A percentile compares a stretch with the other conserved stretches of the same genome.
These are phyloP conservation scores for Chymomyza caudatula DNA, from an alignment of 2,888 invertebrate species.

Conservation along the genomic window DNA sequence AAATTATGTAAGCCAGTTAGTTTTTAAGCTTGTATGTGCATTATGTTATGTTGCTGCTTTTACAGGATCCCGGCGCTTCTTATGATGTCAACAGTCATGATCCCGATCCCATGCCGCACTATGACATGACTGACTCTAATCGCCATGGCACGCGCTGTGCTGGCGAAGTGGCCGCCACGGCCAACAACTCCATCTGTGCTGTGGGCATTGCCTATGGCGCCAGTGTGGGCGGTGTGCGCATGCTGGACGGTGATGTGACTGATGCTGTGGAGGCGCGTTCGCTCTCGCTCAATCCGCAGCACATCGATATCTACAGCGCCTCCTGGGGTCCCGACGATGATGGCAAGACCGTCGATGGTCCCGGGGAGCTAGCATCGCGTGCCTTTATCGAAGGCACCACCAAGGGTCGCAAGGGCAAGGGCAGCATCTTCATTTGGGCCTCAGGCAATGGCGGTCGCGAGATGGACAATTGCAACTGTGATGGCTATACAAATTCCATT, in stretches of 20 bases:
- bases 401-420: constrained; percentile 94
- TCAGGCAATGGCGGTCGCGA: constrained; percentile 98
- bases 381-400: constrained; percentile 98
- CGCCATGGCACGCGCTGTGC: constrained; percentile 97
- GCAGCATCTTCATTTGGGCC: constrained; percentile 99
- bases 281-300: constrained; percentile 94
- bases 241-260: constrained; percentile 98
- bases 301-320: constrained; percentile 98
- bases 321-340: constrained; percentile 99
- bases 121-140: constrained; percentile 97
- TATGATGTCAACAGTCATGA: constrained; percentile 98
- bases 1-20: constrained; percentile 90
- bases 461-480: constrained; percentile 98
- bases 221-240: constrained; percentile 97
- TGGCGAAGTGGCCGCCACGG: constrained; percentile 97
- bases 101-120: constrained; percentile 97
- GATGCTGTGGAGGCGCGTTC: constrained; percentile 98
- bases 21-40: not conserved
- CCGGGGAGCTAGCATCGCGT: constrained; percentile 94
- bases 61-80: constrained; percentile 94
- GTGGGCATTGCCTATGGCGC: constrained; percentile 98
- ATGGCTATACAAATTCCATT: constrained; percentile 99
- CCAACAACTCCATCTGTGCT: constrained; percentile 96
- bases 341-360: constrained; percentile 98
- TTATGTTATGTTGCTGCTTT: not conserved